Evolutionary conservation across 2,797 vertebrate genomes (phyloP), one percentile per base, ranked within the genome.

Genomic region (Phataginus tricuspis): DNA sequence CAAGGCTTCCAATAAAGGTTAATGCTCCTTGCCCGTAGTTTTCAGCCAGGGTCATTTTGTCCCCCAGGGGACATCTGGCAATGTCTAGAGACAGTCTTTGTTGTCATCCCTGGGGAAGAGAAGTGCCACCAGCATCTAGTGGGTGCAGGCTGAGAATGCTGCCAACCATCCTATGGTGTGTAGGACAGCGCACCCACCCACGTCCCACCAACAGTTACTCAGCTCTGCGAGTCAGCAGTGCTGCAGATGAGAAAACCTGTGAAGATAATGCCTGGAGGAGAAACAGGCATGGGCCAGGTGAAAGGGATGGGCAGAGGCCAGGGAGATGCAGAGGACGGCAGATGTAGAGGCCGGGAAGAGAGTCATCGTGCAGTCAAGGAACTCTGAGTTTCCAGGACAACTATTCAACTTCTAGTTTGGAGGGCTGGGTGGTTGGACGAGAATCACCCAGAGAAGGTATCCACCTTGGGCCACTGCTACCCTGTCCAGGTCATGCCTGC

Each of bases 191-290:
- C 23, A 10, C 27, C 11, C 25, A 7, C 27, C 8, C 29, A 14
- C 21, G 1, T 1, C 39, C 18, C 11, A 9, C 4, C 31, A 8
- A 11, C n/a, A 37, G 39, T 53, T 7, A 10, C 3, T 23, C 2
- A 9, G 42, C 49, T 72, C 84, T 16, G 10, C 7, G 31, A 53
- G 0, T 4, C 6, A 11, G 0, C 1, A 2, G 75, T 6, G 13
- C 10, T 4, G 0, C 2, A 19, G 5, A 0, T 29, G n/a, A 61
- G 61, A 68, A 80, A 14, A 4, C 9, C 37, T 2, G 3, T 0
- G 9, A 23, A 72, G 5, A 2, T 29, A 0, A 82, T 2, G 3
- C 19, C 21, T 39, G 16, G 23, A 55, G 79, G 19, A 78, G 14
- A 21, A 7, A 2, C 16, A 2, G 23, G 59, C 31, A 1, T 34